Base-by-base conservation (phyloP, 1,140 invertebrate genomes). In the Mesaphorura yosii region DNA sequence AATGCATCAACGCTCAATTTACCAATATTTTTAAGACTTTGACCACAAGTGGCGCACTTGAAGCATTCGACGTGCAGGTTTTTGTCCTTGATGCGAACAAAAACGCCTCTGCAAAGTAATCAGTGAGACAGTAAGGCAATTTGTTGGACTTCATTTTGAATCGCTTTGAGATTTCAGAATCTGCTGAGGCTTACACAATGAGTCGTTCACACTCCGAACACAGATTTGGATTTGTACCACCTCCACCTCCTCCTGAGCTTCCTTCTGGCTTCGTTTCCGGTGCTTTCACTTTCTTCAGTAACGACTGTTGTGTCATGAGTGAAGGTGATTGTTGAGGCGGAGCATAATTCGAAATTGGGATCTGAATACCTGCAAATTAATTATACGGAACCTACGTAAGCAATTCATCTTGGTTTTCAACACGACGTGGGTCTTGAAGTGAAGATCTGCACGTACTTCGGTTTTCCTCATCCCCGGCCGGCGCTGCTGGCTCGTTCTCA, bases 61-160 rank as follows among this genome's bases (percentile, higher is more conserved):
- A 97, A 95, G 71, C 92, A 97, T 66, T 94, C 90, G 45, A 93
- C 88, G 73, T 96, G 91, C 51, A 95, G 73, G 66, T 90, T 91
- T 71, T 91, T 92, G 62, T 93, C 90, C 78, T 92, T 92, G 70
- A 94, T 92, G 66, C 88, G 81, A 37, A 92, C 89, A 75, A 93
- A 95, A 31, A 95, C 90, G 48, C 91, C 92, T 60, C 90, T 94
- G 70, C 54, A 72, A 71, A 45, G 19, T 52, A 39, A 50, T 48
- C n/a, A 57, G 12, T 28, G 40, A 23, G 5, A 17, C 14, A 10
- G 15, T 25, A 46, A 42, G 7, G 17, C n/a, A n/a, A n/a, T n/a
- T n/a, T n/a, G n/a, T n/a, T n/a, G n/a, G n/a, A n/a, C n/a, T 34
- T 10, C 31, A 34, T 34, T 34, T 34, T 34, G 10, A 34, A 34